Base-by-base conservation (phyloP, 1,140 invertebrate genomes). In the Scaptomyza graminum region DNA sequence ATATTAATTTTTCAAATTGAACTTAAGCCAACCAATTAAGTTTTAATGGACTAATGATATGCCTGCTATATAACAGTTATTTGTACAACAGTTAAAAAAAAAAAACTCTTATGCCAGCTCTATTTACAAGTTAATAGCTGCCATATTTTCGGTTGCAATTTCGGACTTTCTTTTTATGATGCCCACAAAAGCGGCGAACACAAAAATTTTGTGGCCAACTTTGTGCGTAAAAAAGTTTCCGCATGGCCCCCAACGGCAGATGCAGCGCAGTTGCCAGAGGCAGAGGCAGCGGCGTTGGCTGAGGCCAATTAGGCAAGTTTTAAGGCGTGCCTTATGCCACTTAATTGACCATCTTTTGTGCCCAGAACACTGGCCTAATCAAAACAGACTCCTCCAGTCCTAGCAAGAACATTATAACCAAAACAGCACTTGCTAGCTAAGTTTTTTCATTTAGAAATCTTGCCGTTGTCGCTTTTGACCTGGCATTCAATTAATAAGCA, bases 241-340 rank as follows among this genome's bases (percentile, higher is more conserved):
- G 6, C 8, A n/a, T 15, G 50, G 37, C 28, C 25, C 5, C 49
- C 11, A 61, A 37, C 15, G 18, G 18, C 8, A 25, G 9, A n/a
- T 41, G 12, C 50, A 7, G 18, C 37, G 3, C 31, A 0, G 31
- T 9, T 2, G 31, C 1, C 31, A 2, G 6, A 8, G 31, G 46
- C 44, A 18, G 6, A 0, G 5, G 37, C 16, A 7, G 52, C n/a
- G 37, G 11, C 34, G 11, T 9, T 0, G 34, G 16, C 60, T 22
- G 49, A 44, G 51, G 64, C 54, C 79, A 82, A 82, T 82, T 82
- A 82, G 79, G 79, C 79, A 71, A 64, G 75, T 71, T 83, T 83
- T 44, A 62, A 69, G 61, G 15, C 12, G 43, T 37, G 37, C 60
- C 64, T 64, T 52, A 68, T 73, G 57, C 39, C 31, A 50, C 69